phyloP scores from a whole-genome alignment of 1,140 invertebrate genomes.

The Nautilus pompilius region DNA sequence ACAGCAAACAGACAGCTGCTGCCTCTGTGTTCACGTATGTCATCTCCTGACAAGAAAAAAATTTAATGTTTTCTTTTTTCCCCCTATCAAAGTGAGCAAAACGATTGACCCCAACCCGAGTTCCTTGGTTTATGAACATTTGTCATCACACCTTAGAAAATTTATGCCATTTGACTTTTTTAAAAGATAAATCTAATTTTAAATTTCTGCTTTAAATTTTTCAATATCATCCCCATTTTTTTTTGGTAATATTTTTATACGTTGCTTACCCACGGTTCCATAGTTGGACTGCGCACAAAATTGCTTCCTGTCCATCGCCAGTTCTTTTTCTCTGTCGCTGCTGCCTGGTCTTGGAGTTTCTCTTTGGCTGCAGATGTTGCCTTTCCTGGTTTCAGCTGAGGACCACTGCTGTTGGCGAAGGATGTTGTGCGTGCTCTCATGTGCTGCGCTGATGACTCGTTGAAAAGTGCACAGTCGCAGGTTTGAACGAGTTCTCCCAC shows the following conservation, averaged over 20 bases:
- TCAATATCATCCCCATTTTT: too few relatives aligned
- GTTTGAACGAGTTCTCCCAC: constrained; percentile 63
- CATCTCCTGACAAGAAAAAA: constrained; percentile 62
- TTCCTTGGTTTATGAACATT: too few relatives aligned
- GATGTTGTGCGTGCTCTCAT: constrained; percentile 18
- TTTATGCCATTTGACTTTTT: too few relatives aligned
- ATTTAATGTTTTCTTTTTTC: too few relatives aligned
- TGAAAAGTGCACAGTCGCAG: constrained; percentile 36
- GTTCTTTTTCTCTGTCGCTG: not conserved
- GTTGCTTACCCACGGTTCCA: constrained; percentile 68
- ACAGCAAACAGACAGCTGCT: constrained; percentile 74
- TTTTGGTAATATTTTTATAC: too few relatives aligned
- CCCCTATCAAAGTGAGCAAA: too few relatives aligned
- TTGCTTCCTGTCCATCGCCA: constrained; percentile 47
- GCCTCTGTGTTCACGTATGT: constrained; percentile 87
- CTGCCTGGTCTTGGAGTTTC: constrained; percentile 58
- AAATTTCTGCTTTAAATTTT: too few relatives aligned
- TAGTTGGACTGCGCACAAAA: constrained; percentile 44
- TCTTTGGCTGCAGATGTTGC: not conserved
- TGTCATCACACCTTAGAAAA: too few relatives aligned
- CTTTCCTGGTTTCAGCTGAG: constrained; percentile 12
- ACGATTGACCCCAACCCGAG: too few relatives aligned
- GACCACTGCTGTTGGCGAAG: too few relatives aligned
- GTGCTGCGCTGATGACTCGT: constrained; percentile 26
- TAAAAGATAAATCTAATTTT: too few relatives aligned